Base-by-base conservation (phyloP, 1,140 invertebrate genomes). In the Diorhabda sublineata region DNA sequence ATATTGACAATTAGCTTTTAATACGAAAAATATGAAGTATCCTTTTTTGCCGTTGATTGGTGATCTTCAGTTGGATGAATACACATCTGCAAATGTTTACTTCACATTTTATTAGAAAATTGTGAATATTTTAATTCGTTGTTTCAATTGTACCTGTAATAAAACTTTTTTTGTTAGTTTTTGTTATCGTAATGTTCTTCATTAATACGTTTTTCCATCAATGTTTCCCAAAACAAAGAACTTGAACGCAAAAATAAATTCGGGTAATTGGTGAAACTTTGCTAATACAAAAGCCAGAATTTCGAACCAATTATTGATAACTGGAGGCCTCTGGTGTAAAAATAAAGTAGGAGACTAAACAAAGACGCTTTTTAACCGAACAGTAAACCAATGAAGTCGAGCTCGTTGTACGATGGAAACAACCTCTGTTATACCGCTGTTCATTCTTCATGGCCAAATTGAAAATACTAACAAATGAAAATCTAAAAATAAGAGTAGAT, bases 381-480 rank as follows among this genome's bases (percentile, higher is more conserved):
- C 47, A 73, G 61, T 59, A 58, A 69, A 9, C 69, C 71, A 73
- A 58, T 57, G 8, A 56, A 69, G 63, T 69, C 64, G 45, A 70
- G 64, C 43, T 60, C 65, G 26, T 47, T 26, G 8, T 45, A 11
- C 8, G 67, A 73, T 66, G 66, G 45, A 47, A 42, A 45, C 26
- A 68, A 69, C n/a, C 47, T 64, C 56, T 57, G 60, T 69, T 52
- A 60, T 63, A 47, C 45, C 62, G 52, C 67, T 70, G 69, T 66
- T 58, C 58, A 59, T 63, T 61, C 63, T 69, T 64, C 56, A 58
- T 56, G 65, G 70, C 75, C 71, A 69, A 75, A 77, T 75, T 74
- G 76, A 75, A 52, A 77, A 76, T 74, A 76, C 73, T 76, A 77
- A 73, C 76, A 75, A 75, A 77, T 73, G 70, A 71, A 77, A 73